These are phyloP conservation scores for Micronycteris hirsuta DNA, from an alignment of 2,113 vertebrate species.

Conservation along the genomic window DNA sequence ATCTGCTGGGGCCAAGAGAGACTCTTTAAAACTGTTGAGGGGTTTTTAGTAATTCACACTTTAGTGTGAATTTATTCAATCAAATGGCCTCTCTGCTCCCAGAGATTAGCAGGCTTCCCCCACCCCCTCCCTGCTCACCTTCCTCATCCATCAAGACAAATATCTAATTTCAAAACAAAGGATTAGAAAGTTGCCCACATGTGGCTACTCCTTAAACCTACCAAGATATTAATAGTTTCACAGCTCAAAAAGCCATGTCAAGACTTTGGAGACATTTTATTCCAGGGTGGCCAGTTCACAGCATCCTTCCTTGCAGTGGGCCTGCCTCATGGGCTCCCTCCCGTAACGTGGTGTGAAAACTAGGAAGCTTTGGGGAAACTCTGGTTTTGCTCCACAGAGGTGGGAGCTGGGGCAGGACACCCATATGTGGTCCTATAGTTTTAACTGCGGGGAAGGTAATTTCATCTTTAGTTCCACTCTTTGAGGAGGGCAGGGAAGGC, in stretches of 20 bases:
- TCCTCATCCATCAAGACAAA: neutral
- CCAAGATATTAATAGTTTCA: neutral
- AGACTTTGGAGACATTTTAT: neutral
- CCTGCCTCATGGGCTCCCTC: neutral
- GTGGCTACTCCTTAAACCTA: neutral
- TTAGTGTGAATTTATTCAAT: neutral
- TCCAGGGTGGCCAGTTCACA: neutral
- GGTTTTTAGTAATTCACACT: neutral
- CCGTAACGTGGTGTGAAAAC: neutral
- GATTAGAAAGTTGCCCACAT: neutral
- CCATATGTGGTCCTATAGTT: neutral
- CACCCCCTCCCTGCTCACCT: neutral
- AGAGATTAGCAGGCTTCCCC: neutral
- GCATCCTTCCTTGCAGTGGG: neutral
- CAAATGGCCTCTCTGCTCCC: neutral
- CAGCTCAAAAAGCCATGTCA: neutral
- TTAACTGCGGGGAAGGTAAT: neutral
- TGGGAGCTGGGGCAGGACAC: no score
- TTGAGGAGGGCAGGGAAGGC: neutral
- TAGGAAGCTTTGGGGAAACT: neutral
- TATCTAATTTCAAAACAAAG: conserved; percentile 3
- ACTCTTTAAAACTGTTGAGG: conserved; percentile 4
- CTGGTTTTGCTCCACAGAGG: neutral
- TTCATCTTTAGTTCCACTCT: neutral
- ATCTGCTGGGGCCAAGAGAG: neutral